Evolutionary conservation across 2,797 vertebrate genomes (phyloP), one percentile per base, ranked within the genome.

Genomic region (Tinamus major): DNA sequence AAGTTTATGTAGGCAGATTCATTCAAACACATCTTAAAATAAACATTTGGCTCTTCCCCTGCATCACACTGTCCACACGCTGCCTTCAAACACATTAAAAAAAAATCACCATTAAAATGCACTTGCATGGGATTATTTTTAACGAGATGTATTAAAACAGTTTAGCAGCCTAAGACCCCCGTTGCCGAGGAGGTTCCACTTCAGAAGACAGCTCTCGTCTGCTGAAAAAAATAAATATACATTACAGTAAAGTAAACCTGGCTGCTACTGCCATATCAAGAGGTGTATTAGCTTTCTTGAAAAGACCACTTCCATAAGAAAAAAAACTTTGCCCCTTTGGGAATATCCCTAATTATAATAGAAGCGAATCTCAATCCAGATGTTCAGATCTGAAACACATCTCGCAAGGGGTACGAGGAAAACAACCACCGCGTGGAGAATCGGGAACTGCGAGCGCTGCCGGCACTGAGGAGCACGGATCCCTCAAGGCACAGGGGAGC

Each of bases 1-100:
- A 90, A 95, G 83, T 96, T 97, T 96, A 95, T 77, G 88, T 71
- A 96, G 88, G 80, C 84, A 96, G 86, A 91, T 94, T 96, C 88
- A 87, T 94, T 96, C 75, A 96, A 96, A 95, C 75, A 59, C 56
- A 90, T 96, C 86, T 94, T 93, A 95, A 97, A 97, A 97, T 87
- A 95, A 96, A 95, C 84, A 86, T 82, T 20, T 94, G 95, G 87
- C 74, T 95, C 91, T 94, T 94, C 79, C 70, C 78, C 87, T 89
- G 58, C 58, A 83, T 95, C 75, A 79, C 64, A 69, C 46, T 53
- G 77, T 92, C 75, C 51, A 75, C 67, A 88, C 9, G 31, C 33
- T 61, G 71, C 91, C 90, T 71, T 92, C 85, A 74, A 94, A 96
- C 79, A 90, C 55, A 48, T 61, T 89, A 92, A 44, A 39, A 62